Evolutionary conservation across 2,888 invertebrate species (phyloP).

Genomic region (Ariolimax columbianus): DNA sequence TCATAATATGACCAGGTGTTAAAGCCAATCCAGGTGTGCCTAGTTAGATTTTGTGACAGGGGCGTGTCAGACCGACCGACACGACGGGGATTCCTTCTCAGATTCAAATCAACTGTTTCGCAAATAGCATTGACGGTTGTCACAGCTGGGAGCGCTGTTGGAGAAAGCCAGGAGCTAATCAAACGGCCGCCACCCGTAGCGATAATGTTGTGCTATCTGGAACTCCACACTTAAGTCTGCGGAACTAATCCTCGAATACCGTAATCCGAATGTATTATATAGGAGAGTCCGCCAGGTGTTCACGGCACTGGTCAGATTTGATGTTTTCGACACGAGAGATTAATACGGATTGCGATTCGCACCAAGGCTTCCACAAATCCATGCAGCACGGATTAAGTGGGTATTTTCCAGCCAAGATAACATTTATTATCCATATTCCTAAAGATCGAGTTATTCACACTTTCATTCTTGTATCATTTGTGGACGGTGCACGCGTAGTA

Average conservation of each 20-base stretch:
- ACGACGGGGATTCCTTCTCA: background rate
- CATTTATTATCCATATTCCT: no score
- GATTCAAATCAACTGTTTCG: background rate
- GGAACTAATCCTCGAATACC: no score
- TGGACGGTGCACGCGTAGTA: no score
- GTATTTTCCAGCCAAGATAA: no score
- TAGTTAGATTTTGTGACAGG: background rate
- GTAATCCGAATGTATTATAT: no score
- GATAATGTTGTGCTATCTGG: background rate
- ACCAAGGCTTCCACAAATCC: no score
- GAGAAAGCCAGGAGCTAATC: background rate
- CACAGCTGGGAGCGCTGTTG: background rate
- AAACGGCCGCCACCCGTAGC: background rate
- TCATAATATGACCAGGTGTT: constrained; percentile 18
- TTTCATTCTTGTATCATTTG: no score
- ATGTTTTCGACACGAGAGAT: background rate
- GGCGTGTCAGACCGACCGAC: background rate
- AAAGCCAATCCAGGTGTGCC: constrained; percentile 1
- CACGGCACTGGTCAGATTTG: background rate
- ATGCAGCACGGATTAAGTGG: no score
- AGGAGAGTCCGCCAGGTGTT: background rate
- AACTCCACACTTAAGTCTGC: background rate
- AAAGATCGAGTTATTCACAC: no score
- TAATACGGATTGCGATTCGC: background rate
- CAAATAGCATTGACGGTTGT: background rate